phyloP scores from a whole-genome alignment of 2,113 vertebrate species.

The Xyliphius kryptos region DNA sequence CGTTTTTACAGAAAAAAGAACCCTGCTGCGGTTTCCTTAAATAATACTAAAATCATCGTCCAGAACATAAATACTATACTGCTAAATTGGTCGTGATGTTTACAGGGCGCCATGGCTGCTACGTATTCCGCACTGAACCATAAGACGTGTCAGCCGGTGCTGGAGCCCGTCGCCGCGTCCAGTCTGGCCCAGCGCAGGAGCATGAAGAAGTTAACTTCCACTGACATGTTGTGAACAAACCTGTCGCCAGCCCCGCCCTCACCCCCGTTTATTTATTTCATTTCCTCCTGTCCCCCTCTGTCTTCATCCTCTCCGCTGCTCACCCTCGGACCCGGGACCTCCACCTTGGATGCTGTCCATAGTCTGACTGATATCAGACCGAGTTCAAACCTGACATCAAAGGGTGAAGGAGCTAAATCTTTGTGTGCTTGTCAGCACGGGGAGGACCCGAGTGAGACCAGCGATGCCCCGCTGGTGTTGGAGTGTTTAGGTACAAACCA shows the following conservation, averaged over 20 bases:
- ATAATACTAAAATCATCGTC: too few species aligned
- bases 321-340: not conserved
- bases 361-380: too few species aligned
- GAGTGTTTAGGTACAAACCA: too few species aligned
- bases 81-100: not conserved
- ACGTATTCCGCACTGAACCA: slow-evolving; percentile 89
- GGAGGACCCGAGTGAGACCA: too few species aligned
- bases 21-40: too few species aligned
- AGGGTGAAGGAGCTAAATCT: too few species aligned
- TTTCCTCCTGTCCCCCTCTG: slow-evolving; percentile 14
- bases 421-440: too few species aligned
- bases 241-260: slow-evolving; percentile 19
- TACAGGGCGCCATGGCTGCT: slow-evolving; percentile 84
- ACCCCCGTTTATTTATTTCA: too few species aligned
- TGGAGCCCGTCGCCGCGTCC: slow-evolving; percentile 93
- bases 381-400: too few species aligned
- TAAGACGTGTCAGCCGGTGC: slow-evolving; percentile 85
- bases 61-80: not conserved
- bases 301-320: not conserved
- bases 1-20: too few species aligned
- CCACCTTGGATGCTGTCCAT: not conserved
- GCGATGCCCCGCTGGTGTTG: too few species aligned
- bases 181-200: slow-evolving; percentile 90
- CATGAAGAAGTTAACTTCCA: slow-evolving; percentile 96
- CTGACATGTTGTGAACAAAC: slow-evolving; percentile 77